Evolutionary conservation across 2,888 invertebrate species (phyloP), one percentile per base, ranked within the genome.

Genomic region (Hydriomena furcata): DNA sequence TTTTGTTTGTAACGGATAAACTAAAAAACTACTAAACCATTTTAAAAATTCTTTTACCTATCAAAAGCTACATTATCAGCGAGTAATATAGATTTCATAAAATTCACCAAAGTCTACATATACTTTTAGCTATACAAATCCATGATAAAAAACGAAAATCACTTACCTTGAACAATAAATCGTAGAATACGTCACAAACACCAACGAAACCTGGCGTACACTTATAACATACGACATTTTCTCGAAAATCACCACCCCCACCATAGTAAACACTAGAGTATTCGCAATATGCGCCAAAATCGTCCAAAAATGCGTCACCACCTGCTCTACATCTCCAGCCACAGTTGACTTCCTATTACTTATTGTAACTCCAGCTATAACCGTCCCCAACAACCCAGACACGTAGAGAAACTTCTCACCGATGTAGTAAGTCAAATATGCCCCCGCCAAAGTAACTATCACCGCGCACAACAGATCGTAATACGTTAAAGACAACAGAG

Each of bases 181-280:
- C 48, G 82, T 91, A 48, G 82, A 89, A 84, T 74, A 86, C 50
- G 73, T 88, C 45, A 90, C 90, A 48, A 89, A 85, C 2, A 86
- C 65, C 51, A 88, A 47, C 1, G 89, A 73, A 0, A 85, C 69
- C 52, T 87, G 87, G 5, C 82, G 62, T 6, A 84, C 79, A 27
- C 71, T 80, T 13, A 90, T 77, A 7, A 91, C 82, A 38, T 86
- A 76, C 28, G 83, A 82, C 8, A 91, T 75, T 52, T 80, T 91
- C 60, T 92, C 91, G 31, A 92, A 88, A 13, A 93, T 92, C 24
- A 93, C 91, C 7, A 93, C 91, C 0, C 93, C 93, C 0, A 92
- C 91, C 68, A 93, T 88, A 0, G 93, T 91, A 54, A 93, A 93
- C 27, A 93, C 86, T 7, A 93, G 66, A 0, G 92, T 92, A 60